These are phyloP conservation scores for Rhagoletis pomonella DNA, from an alignment of 1,140 invertebrate species.

Conservation along the genomic window DNA sequence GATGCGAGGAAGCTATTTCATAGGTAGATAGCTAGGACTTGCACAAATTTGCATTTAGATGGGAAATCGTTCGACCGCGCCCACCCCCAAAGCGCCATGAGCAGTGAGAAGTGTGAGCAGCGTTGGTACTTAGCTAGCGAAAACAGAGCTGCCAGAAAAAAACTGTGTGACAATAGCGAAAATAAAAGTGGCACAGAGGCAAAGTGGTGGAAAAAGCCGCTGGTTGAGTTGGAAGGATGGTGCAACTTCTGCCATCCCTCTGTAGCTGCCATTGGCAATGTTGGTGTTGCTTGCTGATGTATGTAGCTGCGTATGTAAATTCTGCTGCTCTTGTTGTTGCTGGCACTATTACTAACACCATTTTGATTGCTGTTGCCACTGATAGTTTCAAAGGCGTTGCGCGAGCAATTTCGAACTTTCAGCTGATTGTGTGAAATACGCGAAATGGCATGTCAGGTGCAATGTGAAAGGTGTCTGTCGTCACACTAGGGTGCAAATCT, in stretches of 20 bases:
- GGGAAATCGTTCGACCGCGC: neutral
- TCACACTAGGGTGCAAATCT: too few species aligned
- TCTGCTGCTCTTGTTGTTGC: neutral
- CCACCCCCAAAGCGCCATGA: neutral
- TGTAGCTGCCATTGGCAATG: neutral
- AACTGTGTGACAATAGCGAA: conserved; percentile 10
- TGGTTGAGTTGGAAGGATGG: neutral
- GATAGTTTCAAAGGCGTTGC: neutral
- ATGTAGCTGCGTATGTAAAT: neutral
- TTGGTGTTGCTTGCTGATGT: neutral
- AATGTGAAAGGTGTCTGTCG: neutral
- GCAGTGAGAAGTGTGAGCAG: neutral
- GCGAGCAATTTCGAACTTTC: conserved; percentile 5
- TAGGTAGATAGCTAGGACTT: conserved; percentile 25
- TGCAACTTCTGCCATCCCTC: neutral
- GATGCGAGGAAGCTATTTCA: conserved; percentile 5
- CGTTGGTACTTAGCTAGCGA: neutral
- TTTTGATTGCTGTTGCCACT: neutral
- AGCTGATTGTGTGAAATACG: conserved; percentile 11
- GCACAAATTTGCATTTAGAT: conserved; percentile 44
- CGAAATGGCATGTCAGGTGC: conserved; percentile 1
- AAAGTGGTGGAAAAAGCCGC: neutral
- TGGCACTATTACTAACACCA: conserved; percentile 17
- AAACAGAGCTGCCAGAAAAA: neutral
- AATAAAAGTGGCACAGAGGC: neutral